Evolutionary conservation across 1,140 invertebrate genomes (phyloP).

Genomic region (Choristoneura fumiferana): DNA sequence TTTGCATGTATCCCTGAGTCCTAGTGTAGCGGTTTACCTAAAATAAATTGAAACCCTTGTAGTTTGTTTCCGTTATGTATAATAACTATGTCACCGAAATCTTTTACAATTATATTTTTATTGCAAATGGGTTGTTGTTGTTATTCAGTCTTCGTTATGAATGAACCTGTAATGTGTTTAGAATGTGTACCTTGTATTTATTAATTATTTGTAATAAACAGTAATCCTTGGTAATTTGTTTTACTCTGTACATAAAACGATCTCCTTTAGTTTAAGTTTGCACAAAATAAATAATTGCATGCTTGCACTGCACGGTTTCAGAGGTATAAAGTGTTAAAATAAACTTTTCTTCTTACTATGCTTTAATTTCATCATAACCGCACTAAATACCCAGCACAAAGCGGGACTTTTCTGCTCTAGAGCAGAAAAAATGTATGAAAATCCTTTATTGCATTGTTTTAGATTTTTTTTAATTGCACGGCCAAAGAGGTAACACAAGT

Average conservation of each 20-base stretch:
- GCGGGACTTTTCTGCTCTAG: no score
- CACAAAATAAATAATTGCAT: constrained; percentile 6
- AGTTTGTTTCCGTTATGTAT: constrained; percentile 1
- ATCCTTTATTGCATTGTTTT: no score
- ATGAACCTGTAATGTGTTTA: neutral
- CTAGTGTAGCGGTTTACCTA: neutral
- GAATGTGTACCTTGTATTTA: constrained; percentile 15
- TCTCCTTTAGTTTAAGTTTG: constrained; percentile 4
- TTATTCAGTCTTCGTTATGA: neutral
- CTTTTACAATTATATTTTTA: constrained; percentile 1
- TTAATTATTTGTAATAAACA: constrained; percentile 15
- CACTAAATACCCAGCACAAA: no score
- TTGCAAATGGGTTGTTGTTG: neutral
- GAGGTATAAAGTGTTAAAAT: no score
- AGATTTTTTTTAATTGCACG: no score
- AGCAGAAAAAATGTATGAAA: no score
- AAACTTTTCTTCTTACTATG: no score
- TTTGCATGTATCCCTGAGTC: constrained; percentile 9
- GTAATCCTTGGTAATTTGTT: constrained; percentile 3
- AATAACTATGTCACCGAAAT: neutral
- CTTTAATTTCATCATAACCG: no score
- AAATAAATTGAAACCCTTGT: neutral
- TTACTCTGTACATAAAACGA: neutral
- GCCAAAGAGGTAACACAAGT: no score
- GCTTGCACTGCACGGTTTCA: neutral